Evolutionary conservation across 2,797 vertebrate species (phyloP).

Genomic region (Alosa sapidissima): DNA sequence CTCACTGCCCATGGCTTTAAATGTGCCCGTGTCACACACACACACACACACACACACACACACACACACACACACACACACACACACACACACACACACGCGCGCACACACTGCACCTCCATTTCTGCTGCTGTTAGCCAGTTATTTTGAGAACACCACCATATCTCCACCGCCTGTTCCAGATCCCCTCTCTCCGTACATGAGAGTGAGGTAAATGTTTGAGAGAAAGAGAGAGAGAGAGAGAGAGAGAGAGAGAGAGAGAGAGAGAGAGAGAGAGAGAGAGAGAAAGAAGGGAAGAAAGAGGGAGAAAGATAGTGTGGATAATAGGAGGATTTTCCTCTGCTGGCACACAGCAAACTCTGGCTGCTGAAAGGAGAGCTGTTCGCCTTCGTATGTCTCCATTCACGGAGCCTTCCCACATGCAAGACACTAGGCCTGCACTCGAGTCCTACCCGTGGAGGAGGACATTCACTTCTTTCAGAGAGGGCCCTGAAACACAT

Average conservation of each 20-base stretch:
- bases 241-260: neutral
- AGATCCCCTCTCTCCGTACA: neutral
- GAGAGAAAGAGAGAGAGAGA: neutral
- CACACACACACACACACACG: slow-evolving; percentile 11
- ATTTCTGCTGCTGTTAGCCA: neutral
- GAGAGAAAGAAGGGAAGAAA: neutral
- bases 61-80: slow-evolving; percentile 21
- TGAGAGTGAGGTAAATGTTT: neutral
- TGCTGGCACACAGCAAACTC: neutral
- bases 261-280: neutral
- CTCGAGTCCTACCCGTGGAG: neutral
- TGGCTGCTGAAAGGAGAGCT: neutral
- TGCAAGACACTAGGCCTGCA: neutral
- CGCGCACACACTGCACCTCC: neutral
- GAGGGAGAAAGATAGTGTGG: neutral
- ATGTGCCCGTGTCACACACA: slow-evolving; percentile 29
- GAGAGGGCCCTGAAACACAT: neutral
- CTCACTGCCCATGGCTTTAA: slow-evolving; percentile 44
- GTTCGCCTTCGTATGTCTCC: neutral
- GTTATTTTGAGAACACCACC: neutral
- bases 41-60: slow-evolving; percentile 24
- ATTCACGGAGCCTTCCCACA: neutral
- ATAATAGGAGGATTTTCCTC: neutral
- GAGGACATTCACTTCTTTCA: neutral
- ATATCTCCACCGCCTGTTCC: neutral